phyloP scores from a whole-genome alignment of 2,797 vertebrate species.

The Liasis olivaceus region DNA sequence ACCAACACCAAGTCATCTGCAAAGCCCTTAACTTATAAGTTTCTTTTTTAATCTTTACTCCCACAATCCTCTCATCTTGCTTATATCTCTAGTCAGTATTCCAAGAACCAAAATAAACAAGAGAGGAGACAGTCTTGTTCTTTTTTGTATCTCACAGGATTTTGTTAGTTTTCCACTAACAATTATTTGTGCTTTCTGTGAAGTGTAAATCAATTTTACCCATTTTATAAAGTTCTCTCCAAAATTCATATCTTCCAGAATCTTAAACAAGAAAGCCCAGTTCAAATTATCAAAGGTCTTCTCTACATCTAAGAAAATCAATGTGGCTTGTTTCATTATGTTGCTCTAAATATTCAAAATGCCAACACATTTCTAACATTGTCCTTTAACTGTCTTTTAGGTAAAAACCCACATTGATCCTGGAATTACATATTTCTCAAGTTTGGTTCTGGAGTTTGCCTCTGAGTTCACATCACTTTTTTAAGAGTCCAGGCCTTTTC shows the following conservation, averaged over 20 bases:
- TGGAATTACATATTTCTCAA: background rate
- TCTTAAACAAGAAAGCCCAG: background rate
- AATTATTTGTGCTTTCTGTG: too few relatives aligned
- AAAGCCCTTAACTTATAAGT: too few relatives aligned
- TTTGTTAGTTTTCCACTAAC: too few relatives aligned
- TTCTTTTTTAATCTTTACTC: too few relatives aligned
- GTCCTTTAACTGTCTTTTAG: background rate
- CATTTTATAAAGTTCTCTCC: background rate
- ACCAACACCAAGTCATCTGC: too few relatives aligned
- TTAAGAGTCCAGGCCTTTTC: background rate
- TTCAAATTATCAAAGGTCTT: background rate
- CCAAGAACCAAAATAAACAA: too few relatives aligned
- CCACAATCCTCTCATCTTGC: too few relatives aligned
- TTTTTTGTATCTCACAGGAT: too few relatives aligned
- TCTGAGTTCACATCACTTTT: background rate
- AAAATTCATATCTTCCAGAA: background rate
- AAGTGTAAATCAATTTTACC: too few relatives aligned
- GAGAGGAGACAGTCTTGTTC: too few relatives aligned
- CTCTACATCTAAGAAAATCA: background rate
- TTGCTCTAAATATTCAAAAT: background rate
- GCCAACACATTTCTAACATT: background rate
- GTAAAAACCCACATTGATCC: background rate
- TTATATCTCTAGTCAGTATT: too few relatives aligned
- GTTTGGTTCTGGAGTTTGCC: background rate
- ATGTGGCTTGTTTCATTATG: background rate